Evolutionary conservation across 2,888 invertebrate genomes (phyloP), one percentile per base, ranked within the genome.

Genomic region (Busseola fusca): DNA sequence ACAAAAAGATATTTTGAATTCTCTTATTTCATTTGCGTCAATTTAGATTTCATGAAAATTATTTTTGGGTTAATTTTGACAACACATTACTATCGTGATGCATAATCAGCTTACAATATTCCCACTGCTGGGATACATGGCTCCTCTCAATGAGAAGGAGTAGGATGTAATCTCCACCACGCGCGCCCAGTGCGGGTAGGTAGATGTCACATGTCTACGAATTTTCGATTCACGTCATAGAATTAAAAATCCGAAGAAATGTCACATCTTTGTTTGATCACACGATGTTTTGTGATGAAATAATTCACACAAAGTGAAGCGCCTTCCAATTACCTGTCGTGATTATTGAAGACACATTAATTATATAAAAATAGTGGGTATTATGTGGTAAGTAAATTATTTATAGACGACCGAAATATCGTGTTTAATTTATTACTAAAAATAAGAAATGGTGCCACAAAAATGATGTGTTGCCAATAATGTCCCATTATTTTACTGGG

Each of bases 1-100:
- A 91, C 89, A 91, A 91, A 89, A 89, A 88, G 87, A 90, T 89
- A 88, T 89, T 90, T 90, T 90, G 89, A 79, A 83, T 78, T 74
- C 76, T 74, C 45, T 72, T 76, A 85, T 74, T 79, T 84, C 80
- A 76, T 73, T 69, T 66, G 42, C 62, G 74, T 81, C 60, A 56
- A 64, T 30, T 54, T 72, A 40, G 25, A 40, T 50, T 57, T 18
- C 10, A 48, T 48, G n/a, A 16, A n/a, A n/a, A 48, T 50, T 3
- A 7, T 14, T 48, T 25, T 62, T n/a, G 30, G n/a, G 10, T 30
- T 16, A 34, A n/a, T 63, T 1, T 63, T 34, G 30, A 34, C 63
- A 50, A 30, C 59, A 74, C 37, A 66, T 64, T 21, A 34, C 14
- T 45, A 16, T 30, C 14, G 52, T 21, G 37, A 21, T 4, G 21